Percentiles rank a stretch among this genome's conserved stretches.
These are phyloP conservation scores for Hyla sarda DNA, from an alignment of 2,113 vertebrate genomes.

Conservation along the genomic window DNA sequence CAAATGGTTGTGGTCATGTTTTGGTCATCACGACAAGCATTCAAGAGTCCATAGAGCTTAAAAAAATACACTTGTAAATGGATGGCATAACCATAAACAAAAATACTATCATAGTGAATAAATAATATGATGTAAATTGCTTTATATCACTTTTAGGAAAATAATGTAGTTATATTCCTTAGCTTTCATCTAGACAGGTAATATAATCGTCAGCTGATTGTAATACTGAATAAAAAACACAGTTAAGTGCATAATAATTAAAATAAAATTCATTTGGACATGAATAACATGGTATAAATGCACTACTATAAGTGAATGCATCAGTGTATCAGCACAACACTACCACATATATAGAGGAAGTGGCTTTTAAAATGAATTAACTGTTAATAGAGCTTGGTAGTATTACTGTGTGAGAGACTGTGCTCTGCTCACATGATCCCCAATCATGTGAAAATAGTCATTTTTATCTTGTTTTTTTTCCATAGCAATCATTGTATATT, in stretches of 20 bases:
- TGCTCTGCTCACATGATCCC: not conserved
- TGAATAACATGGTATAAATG: constrained; percentile 2
- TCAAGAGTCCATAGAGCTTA: no score
- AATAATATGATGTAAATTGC: not conserved
- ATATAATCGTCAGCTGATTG: constrained; percentile 22
- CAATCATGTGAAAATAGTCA: not conserved
- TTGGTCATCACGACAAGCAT: not conserved
- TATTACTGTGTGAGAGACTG: not conserved
- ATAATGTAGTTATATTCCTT: not conserved
- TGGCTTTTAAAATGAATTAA: constrained; percentile 28
- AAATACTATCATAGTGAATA: constrained; percentile 4
- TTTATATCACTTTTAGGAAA: not conserved
- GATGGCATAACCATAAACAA: not conserved
- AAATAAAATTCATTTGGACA: not conserved
- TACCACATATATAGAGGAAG: constrained; percentile 1
- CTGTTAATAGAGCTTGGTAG: not conserved
- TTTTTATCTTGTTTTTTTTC: not conserved
- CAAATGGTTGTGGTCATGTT: no score
- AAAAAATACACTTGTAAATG: not conserved
- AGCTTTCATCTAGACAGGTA: constrained; percentile 16
- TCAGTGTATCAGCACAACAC: constrained; percentile 1
- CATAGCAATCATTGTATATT: not conserved
- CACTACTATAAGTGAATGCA: constrained; percentile 7
- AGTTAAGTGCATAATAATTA: constrained; percentile 36
- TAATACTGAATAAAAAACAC: constrained; percentile 4